Evolutionary conservation across 2,113 vertebrate genomes (phyloP).

Genomic region (Lipotes vexillifer): DNA sequence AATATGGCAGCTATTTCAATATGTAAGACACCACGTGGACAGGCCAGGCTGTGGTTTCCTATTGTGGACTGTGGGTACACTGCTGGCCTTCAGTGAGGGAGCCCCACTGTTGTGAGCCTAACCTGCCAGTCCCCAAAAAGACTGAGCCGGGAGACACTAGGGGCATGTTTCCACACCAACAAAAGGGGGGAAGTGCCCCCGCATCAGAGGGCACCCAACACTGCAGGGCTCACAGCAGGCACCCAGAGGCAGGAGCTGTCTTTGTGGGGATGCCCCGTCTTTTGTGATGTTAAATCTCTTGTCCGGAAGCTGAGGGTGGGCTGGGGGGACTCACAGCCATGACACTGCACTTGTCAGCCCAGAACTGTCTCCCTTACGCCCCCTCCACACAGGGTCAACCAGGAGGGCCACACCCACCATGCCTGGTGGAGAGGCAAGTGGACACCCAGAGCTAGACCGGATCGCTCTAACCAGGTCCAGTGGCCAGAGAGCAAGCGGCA

Average conservation of each 20-base stretch:
- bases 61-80: not conserved
- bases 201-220: accelerated
- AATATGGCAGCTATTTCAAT: not conserved
- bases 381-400: not conserved
- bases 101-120: not conserved
- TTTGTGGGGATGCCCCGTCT: not conserved
- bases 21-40: accelerated
- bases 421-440: not conserved
- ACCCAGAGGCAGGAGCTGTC: accelerated
- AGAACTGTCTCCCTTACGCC: not conserved
- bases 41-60: not conserved
- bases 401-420: not conserved
- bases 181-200: not conserved
- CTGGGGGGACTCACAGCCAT: not conserved
- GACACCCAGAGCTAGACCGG: not conserved
- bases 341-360: not conserved
- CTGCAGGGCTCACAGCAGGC: not conserved
- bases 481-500: not conserved
- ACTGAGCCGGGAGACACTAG: not conserved
- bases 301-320: not conserved
- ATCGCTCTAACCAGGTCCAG: not conserved
- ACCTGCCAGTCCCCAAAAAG: not conserved
- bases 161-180: not conserved
- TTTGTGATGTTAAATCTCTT: not conserved
- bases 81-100: not conserved